Conservation (phyloP, 2,888 invertebrate species). For the Noctua pronuba region DNA sequence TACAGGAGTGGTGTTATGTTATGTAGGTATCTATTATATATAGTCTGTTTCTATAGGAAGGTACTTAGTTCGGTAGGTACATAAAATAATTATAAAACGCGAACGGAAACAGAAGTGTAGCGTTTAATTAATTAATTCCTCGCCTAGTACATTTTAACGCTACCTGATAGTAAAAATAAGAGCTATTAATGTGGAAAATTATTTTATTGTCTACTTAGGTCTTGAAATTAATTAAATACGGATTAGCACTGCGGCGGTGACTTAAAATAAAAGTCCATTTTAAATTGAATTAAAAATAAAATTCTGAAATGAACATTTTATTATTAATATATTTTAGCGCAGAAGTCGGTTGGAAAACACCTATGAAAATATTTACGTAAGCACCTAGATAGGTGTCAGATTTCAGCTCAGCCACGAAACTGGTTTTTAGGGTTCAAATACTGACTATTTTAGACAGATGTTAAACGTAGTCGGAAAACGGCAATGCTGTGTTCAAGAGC, state of each 20-base stretch:
- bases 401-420: neutral
- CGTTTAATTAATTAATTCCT: constrained; percentile 17
- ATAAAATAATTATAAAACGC: neutral
- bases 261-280: neutral
- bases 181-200: constrained; percentile 19
- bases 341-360: neutral
- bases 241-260: constrained; percentile 3
- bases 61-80: neutral
- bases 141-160: constrained; percentile 26
- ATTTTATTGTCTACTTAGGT: constrained; percentile 19
- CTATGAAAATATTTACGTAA: too few species aligned
- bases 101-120: constrained; percentile 1
- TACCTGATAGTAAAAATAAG: constrained; percentile 29
- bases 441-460: neutral
- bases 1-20: too few species aligned
- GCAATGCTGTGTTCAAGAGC: neutral
- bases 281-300: constrained; percentile 4
- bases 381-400: neutral
- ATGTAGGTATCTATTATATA: neutral
- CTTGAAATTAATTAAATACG: constrained; percentile 25
- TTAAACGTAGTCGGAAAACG: neutral
- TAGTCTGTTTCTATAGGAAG: neutral
- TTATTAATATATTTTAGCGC: neutral
- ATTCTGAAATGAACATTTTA: too few species aligned
- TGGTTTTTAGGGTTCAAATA: neutral